Evolutionary conservation across 2,888 invertebrate genomes (phyloP).

Genomic region (Cotesia congregata): DNA sequence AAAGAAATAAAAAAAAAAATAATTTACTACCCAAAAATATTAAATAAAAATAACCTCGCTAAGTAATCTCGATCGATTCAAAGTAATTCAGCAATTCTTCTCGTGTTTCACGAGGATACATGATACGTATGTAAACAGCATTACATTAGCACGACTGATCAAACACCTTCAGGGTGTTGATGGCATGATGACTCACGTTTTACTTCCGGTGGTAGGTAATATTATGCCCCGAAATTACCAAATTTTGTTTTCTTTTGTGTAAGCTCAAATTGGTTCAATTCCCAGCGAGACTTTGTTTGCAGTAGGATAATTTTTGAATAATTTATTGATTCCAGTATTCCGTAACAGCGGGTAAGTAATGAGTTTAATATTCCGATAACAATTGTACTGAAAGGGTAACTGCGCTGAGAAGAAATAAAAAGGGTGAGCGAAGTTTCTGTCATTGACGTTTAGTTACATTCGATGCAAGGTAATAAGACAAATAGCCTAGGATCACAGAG

Average conservation of each 20-base stretch:
- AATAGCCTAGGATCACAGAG: conserved; percentile 60
- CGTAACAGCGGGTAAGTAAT: background rate
- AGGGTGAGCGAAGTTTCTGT: conserved; percentile 49
- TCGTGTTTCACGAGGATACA: conserved; percentile 47
- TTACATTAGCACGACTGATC: conserved; percentile 64
- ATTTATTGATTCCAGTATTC: background rate
- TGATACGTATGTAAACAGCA: conserved; percentile 62
- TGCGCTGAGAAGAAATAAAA: background rate
- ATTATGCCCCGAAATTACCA: background rate
- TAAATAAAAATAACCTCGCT: conserved; percentile 7
- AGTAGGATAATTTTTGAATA: background rate
- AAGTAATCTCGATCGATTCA: background rate
- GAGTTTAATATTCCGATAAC: background rate
- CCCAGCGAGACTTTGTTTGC: background rate
- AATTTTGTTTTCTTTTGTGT: conserved; percentile 9
- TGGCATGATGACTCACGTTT: conserved; percentile 45
- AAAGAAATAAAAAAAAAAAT: no score
- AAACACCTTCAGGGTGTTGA: conserved; percentile 57
- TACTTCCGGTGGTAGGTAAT: background rate
- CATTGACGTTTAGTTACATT: conserved; percentile 64
- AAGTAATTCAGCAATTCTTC: conserved; percentile 21
- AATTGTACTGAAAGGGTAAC: background rate
- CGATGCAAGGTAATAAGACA: conserved; percentile 64
- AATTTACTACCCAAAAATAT: no score
- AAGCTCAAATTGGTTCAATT: background rate